phyloP scores from a whole-genome alignment of 2,888 invertebrate genomes.

The Parascotia fuliginaria region DNA sequence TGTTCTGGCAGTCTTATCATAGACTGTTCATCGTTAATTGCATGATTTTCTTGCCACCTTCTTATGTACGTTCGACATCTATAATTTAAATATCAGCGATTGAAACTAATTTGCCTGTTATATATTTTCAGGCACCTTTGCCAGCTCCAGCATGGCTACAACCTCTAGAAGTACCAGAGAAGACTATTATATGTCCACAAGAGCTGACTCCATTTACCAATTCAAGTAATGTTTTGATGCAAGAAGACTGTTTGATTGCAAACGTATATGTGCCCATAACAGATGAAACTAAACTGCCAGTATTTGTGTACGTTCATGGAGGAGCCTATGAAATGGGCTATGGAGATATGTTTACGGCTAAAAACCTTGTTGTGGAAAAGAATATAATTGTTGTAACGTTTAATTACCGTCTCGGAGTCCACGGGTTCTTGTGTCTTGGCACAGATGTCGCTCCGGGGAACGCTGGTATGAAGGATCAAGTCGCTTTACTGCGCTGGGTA shows the following conservation, averaged over 20 bases:
- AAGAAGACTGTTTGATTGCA: constrained; percentile 65
- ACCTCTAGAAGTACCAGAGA: constrained; percentile 44
- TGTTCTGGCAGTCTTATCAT: too few relatives aligned
- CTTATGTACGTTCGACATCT: too few relatives aligned
- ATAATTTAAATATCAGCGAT: too few relatives aligned
- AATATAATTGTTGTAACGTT: constrained; percentile 48
- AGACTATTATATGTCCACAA: constrained; percentile 49
- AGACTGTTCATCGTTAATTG: too few relatives aligned
- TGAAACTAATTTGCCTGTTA: not conserved
- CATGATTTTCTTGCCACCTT: too few relatives aligned
- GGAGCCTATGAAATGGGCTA: constrained; percentile 51
- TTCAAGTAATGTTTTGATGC: constrained; percentile 8
- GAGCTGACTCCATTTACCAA: constrained; percentile 1
- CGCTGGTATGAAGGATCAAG: constrained; percentile 60
- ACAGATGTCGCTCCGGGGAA: constrained; percentile 53
- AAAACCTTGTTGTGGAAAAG: constrained; percentile 34
- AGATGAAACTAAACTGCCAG: constrained; percentile 46
- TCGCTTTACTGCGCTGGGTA: constrained; percentile 55
- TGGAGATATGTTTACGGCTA: constrained; percentile 28
- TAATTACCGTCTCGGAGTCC: constrained; percentile 52
- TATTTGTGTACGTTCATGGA: constrained; percentile 51
- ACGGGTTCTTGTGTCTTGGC: constrained; percentile 53
- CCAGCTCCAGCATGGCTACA: constrained; percentile 51
- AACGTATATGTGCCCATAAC: constrained; percentile 66
- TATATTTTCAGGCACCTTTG: constrained; percentile 50